phyloP scores from a whole-genome alignment of 1,140 invertebrate genomes.

The Zaprionus gabonicus region DNA sequence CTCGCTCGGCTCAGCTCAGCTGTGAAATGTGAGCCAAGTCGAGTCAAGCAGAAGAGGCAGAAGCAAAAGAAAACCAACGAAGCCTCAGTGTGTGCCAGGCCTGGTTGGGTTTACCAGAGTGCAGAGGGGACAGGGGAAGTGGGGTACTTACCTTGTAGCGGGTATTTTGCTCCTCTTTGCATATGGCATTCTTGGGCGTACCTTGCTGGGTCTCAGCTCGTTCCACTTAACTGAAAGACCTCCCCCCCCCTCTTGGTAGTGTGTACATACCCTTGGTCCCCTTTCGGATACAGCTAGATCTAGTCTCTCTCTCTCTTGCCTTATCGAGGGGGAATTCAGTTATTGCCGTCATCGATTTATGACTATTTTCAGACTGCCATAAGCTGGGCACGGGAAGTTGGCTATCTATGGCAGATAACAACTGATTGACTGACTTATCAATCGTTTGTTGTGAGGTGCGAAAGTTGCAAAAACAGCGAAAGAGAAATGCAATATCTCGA shows the following conservation, averaged over 20 bases:
- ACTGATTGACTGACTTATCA: conserved; percentile 35
- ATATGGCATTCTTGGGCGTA: conserved; percentile 47
- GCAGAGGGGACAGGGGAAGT: not conserved
- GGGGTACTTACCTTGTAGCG: conserved; percentile 60
- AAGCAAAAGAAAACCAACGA: conserved; percentile 4
- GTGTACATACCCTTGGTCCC: not conserved
- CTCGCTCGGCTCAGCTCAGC: conserved; percentile 51
- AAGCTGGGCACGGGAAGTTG: conserved; percentile 34
- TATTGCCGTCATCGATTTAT: conserved; percentile 58
- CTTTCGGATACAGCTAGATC: not conserved
- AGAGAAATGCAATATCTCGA: conserved; percentile 10
- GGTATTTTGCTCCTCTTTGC: conserved; percentile 43
- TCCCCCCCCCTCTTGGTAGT: too few species aligned
- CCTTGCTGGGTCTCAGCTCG: conserved; percentile 8
- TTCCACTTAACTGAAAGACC: conserved; percentile 27
- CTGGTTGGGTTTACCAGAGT: not conserved
- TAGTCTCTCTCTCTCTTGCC: conserved; percentile 4
- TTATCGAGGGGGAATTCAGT: conserved; percentile 49
- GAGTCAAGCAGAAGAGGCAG: conserved; percentile 7
- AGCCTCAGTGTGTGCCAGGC: not conserved
- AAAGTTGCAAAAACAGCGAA: conserved; percentile 21
- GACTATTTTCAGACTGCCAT: conserved; percentile 45
- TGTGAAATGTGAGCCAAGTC: conserved; percentile 61
- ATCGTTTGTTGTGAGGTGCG: conserved; percentile 11
- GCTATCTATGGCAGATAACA: conserved; percentile 55